Evolutionary conservation across 2,797 vertebrate species (phyloP), one percentile per base, ranked within the genome.

Genomic region (Lagorchestes hirsutus): DNA sequence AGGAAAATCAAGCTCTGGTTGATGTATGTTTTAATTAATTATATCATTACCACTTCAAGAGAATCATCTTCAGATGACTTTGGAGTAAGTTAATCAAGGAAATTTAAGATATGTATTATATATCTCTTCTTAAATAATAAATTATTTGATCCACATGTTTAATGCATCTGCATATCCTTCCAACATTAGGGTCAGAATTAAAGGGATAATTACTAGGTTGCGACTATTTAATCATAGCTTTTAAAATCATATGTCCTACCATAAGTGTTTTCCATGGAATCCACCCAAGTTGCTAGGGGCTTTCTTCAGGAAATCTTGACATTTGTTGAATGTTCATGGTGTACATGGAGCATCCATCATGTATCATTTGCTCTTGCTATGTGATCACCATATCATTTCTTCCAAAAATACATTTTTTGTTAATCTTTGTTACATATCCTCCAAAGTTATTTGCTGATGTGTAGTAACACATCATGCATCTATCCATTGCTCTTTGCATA

Each of bases 21-120:
- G 93, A 97, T 62, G 90, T 95, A 46, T 6, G 28, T 95, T 96
- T 97, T 96, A 96, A 97, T 96, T 96, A 95, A 95, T 95, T 93
- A 52, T 87, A 93, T 82, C 90, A 29, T 90, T 56, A 31, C 24
- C 46, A 95, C 91, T 34, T 93, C 94, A 54, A 58, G 57, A 27
- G 74, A 87, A 87, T 3, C n/a, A 87, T 27, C 40, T 87, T 87
- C 11, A 96, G 31, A 97, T 55, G n/a, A 1, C 92, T 96, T 93
- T 93, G 87, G 94, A 96, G 9, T 24, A 96, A 94, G 50, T 3
- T 95, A 97, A 94, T 95, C 91, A 97, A 96, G 94, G 93, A 92
- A 91, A 55, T 1, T 34, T 54, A 58, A 82, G 90, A 90, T 34
- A 90, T 24, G 34, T 28, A 40, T 29, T 58, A 14, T 93, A 94